These are phyloP conservation scores for Neodiprion fabricii DNA, from an alignment of 1,140 invertebrate genomes.

Conservation along the genomic window DNA sequence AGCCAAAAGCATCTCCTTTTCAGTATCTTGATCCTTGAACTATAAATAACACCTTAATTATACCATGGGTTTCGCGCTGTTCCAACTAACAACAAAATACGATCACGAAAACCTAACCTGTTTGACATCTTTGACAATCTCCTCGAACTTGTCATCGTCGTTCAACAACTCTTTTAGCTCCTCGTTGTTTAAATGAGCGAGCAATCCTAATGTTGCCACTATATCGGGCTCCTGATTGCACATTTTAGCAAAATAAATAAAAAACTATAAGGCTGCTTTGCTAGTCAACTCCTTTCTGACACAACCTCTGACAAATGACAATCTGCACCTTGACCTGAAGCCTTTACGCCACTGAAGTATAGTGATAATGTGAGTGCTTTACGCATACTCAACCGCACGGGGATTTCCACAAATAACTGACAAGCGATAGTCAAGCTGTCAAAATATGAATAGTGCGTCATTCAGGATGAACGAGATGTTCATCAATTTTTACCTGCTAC, in stretches of 20 bases:
- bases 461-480: too few species aligned
- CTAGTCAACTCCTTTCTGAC: too few species aligned
- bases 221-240: conserved; percentile 54
- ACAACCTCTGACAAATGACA: too few species aligned
- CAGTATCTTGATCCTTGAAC: conserved; percentile 79
- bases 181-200: conserved; percentile 70
- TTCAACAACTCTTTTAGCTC: conserved; percentile 86
- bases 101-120: conserved; percentile 66
- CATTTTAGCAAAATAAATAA: conserved; percentile 34
- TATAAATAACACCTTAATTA: conserved; percentile 50
- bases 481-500: too few species aligned
- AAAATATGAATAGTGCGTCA: too few species aligned
- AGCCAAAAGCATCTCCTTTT: conserved; percentile 85
- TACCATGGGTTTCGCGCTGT: background rate
- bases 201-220: conserved; percentile 57
- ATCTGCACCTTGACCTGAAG: too few species aligned
- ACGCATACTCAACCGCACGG: too few species aligned
- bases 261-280: background rate
- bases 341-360: too few species aligned
- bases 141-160: conserved; percentile 83
- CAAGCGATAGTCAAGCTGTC: too few species aligned
- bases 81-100: conserved; percentile 8
- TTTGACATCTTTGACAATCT: conserved; percentile 77
- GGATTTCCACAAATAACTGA: too few species aligned
- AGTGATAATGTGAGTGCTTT: too few species aligned